Evolutionary conservation across 1,140 invertebrate species (phyloP), one percentile per base, ranked within the genome.

Genomic region (Drosophila repleta): DNA sequence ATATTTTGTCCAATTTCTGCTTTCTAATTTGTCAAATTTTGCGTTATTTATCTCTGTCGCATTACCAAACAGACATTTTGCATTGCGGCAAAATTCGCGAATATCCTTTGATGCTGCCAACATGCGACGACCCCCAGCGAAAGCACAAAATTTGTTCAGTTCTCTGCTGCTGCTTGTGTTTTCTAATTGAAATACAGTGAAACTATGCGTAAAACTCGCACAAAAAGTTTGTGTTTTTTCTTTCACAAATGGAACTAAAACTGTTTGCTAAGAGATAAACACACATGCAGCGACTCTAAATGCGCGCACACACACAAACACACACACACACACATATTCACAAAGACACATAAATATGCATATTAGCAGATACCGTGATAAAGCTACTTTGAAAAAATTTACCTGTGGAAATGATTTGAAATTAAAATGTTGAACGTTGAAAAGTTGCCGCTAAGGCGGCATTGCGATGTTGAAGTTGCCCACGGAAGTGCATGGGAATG

Each of bases 171-270:
- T 17, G 43, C 20, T 39, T 61, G 49, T 43, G 62, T 41, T 72
- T 63, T 58, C 55, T 81, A 81, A 87, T 87, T 85, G 69, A 85
- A 77, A 85, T 77, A 18, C 74, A 67, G 66, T 51, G 51, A 74
- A 84, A 85, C 76, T 71, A 49, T 77, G 81, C 65, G 69, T 66
- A 24, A 74, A 85, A 80, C 73, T 85, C 70, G 81, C 74, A 74
- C 46, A 74, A 32, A 55, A 66, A 71, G 45, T 74, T 79, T 4
- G 6, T 6, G 3, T 29, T 29, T 29, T 29, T 29, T 29, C 6
- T 4, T 4, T 7, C 65, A 71, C 55, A 56, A 83, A 79, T 48
- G 56, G 72, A 83, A 46, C 57, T 24, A 56, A 68, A 57, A 63
- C 74, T 67, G 74, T 74, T 74, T 63, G 35, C 61, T 43, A 43